These are phyloP conservation scores for Eufriesea mexicana DNA, from an alignment of 1,140 invertebrate species.

Conservation along the genomic window DNA sequence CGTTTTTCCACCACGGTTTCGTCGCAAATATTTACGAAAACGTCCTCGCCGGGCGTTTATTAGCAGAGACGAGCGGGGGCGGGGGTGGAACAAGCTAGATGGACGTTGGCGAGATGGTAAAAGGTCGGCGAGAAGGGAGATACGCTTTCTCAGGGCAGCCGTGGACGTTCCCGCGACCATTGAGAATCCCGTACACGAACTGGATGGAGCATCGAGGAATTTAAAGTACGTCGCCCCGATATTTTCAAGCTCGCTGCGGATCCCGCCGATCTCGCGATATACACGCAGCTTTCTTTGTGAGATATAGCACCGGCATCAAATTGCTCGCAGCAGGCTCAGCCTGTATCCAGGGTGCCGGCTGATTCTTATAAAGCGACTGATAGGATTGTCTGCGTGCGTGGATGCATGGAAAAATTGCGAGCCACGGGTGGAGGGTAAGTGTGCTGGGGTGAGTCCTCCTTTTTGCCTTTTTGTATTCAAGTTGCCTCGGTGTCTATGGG, in stretches of 20 bases:
- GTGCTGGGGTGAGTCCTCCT: not conserved
- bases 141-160: conserved; percentile 24
- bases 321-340: conserved; percentile 29
- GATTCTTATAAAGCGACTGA: conserved; percentile 16
- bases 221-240: conserved; percentile 52
- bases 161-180: conserved; percentile 9
- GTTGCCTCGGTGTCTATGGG: too few relatives aligned
- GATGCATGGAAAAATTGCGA: conserved; percentile 19
- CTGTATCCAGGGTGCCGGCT: not conserved
- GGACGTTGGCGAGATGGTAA: conserved; percentile 5
- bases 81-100: not conserved
- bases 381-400: conserved; percentile 17
- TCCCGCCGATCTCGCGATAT: conserved; percentile 63
- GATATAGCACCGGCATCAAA: conserved; percentile 59
- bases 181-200: conserved; percentile 51
- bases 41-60: conserved; percentile 28
- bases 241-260: conserved; percentile 58
- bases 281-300: conserved; percentile 55
- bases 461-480: not conserved
- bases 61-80: conserved; percentile 2
- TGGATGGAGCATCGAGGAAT: conserved; percentile 55
- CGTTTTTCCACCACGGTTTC: not conserved
- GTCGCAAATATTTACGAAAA: conserved; percentile 45
- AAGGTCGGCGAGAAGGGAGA: conserved; percentile 36
- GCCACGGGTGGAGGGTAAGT: too few relatives aligned